Conservation (phyloP, 2,113 vertebrate species). For the Oreochromis tanganicae region DNA sequence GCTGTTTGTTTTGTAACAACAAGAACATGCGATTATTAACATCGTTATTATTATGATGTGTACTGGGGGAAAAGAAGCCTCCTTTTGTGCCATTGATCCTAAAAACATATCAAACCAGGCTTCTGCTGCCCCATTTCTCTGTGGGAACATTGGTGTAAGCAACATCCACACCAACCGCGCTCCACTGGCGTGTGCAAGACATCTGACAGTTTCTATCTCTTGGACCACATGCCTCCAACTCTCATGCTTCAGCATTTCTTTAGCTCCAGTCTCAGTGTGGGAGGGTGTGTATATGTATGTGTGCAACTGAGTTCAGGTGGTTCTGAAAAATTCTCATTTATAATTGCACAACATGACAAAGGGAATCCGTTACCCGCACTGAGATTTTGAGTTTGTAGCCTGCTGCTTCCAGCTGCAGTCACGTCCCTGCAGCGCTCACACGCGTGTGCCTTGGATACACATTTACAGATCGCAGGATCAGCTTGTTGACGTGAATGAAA, state of each 20-base stretch:
- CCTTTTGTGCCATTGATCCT: neutral
- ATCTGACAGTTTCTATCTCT: constrained; percentile 32
- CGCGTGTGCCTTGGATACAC: neutral
- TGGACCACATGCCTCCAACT: neutral
- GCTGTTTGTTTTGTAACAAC: neutral
- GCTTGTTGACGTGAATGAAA: neutral
- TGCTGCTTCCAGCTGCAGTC: neutral
- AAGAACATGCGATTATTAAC: neutral
- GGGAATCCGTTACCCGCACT: neutral
- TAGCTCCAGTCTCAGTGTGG: neutral
- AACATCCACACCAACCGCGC: neutral
- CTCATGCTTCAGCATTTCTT: constrained; percentile 7
- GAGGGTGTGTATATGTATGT: neutral
- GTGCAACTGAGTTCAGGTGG: neutral
- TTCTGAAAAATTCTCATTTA: neutral
- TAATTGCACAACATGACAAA: constrained; percentile 4
- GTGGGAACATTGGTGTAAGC: neutral
- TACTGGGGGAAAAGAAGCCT: neutral
- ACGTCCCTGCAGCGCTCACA: neutral
- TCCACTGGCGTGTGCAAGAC: constrained; percentile 31
- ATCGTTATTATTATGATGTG: neutral
- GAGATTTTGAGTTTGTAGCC: neutral
- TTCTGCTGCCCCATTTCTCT: neutral
- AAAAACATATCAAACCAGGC: neutral
- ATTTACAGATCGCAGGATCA: neutral